Evolutionary conservation across 2,888 invertebrate genomes (phyloP).

Genomic region (Ypsolopha scabrella): DNA sequence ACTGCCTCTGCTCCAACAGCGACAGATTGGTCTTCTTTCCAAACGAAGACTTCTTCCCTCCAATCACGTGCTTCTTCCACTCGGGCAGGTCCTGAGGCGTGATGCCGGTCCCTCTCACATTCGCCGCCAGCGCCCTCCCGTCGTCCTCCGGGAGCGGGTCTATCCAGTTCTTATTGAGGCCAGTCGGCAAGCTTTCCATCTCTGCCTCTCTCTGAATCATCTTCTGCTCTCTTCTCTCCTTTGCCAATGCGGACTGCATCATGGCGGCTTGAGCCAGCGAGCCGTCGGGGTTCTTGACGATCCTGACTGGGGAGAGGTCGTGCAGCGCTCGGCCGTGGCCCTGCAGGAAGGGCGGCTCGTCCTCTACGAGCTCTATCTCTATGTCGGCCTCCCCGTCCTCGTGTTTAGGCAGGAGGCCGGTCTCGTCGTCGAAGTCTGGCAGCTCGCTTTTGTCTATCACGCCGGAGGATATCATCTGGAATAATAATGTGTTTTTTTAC

Average conservation of each 20-base stretch:
- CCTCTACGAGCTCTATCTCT: slow-evolving; percentile 98
- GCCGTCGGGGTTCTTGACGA: slow-evolving; percentile 99
- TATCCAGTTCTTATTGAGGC: slow-evolving; percentile 94
- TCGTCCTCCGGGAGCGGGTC: slow-evolving; percentile 93
- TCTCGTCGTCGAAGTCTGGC: slow-evolving; percentile 98
- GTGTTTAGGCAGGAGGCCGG: slow-evolving; percentile 90
- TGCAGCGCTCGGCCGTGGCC: slow-evolving; percentile 93
- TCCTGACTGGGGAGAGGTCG: slow-evolving; percentile 93
- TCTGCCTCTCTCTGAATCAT: slow-evolving; percentile 95
- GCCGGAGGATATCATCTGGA: slow-evolving; percentile 89
- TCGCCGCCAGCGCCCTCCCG: slow-evolving; percentile 78
- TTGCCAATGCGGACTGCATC: slow-evolving; percentile 99
- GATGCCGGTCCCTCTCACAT: slow-evolving; percentile 86
- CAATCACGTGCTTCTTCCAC: slow-evolving; percentile 99
- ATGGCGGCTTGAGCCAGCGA: slow-evolving; percentile 98
- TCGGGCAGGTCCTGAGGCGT: slow-evolving; percentile 94
- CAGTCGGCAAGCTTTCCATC: slow-evolving; percentile 86
- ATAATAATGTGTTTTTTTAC: slow-evolving; percentile 1
- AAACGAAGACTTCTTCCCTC: slow-evolving; percentile 97
- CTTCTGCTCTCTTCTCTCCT: slow-evolving; percentile 96
- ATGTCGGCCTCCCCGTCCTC: slow-evolving; percentile 98
- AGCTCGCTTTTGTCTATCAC: slow-evolving; percentile 93
- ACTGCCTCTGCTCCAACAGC: slow-evolving; percentile 94
- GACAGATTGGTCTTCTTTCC: slow-evolving; percentile 97
- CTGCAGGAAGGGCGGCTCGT: slow-evolving; percentile 96